A percentile compares a stretch with the other conserved stretches of the same genome.
phyloP scores from a whole-genome alignment of 23 tunicate species.

The Styela clava region DNA sequence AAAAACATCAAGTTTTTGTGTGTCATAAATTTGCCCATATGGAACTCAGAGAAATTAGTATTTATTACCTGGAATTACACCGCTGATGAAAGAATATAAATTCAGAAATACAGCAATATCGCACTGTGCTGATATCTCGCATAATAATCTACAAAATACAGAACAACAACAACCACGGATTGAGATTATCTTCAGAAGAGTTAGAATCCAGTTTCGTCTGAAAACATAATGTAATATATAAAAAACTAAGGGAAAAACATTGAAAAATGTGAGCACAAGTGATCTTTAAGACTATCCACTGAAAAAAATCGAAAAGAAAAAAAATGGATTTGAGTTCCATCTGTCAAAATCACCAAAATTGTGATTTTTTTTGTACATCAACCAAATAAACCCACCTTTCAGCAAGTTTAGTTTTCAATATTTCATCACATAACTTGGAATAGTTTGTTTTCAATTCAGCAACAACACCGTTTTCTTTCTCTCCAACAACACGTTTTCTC shows the following conservation, averaged over 20 bases:
- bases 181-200: constrained; percentile 17
- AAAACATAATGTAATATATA: not conserved
- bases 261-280: too few relatives aligned
- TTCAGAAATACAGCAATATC: constrained; percentile 43
- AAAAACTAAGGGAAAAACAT: too few relatives aligned
- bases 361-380: too few relatives aligned
- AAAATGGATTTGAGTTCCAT: too few relatives aligned
- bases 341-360: too few relatives aligned
- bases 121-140: not conserved
- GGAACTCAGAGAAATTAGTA: too few relatives aligned
- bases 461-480: constrained; percentile 17
- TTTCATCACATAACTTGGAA: not conserved
- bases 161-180: not conserved
- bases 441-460: constrained; percentile 1
- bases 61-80: constrained; percentile 40
- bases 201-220: constrained; percentile 28
- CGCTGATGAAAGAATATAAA: constrained; percentile 36
- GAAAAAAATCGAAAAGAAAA: too few relatives aligned
- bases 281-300: too few relatives aligned
- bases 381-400: not conserved
- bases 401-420: constrained; percentile 9
- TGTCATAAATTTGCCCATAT: too few relatives aligned
- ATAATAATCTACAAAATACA: constrained; percentile 6
- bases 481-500: constrained; percentile 3
- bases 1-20: too few relatives aligned